phyloP scores from a whole-genome alignment of 2,888 invertebrate species.

The Geotrupes spiniger region DNA sequence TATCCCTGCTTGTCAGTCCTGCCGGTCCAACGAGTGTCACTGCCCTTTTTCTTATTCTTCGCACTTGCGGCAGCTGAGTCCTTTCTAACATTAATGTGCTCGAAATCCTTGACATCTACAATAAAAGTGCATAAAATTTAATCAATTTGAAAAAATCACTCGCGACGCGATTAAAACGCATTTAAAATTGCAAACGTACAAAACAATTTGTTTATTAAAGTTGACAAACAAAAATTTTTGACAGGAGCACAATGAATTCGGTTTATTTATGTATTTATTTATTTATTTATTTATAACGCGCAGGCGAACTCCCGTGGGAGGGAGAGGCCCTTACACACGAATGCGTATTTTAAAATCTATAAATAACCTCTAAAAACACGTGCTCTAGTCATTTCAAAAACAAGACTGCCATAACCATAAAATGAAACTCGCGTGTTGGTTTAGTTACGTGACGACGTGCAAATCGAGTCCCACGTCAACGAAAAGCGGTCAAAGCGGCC shows the following conservation, averaged over 20 bases:
- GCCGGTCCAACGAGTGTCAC: conserved; percentile 48
- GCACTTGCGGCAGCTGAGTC: conserved; percentile 8
- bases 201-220: conserved; percentile 17
- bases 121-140: conserved; percentile 12
- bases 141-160: background rate
- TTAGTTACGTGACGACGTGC: background rate
- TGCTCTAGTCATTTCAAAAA: conserved; percentile 14
- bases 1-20: conserved; percentile 55
- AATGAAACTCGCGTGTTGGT: too few species aligned
- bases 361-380: conserved; percentile 35
- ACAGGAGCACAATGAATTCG: conserved; percentile 11
- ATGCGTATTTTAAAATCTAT: conserved; percentile 18
- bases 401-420: too few species aligned
- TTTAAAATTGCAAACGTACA: conserved; percentile 14
- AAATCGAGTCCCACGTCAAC: background rate
- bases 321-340: conserved; percentile 1
- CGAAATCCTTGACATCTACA: conserved; percentile 18
- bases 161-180: conserved; percentile 9
- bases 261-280: too few species aligned
- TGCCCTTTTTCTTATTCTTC: conserved; percentile 51
- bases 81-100: conserved; percentile 14
- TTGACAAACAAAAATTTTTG: conserved; percentile 21
- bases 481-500: too few species aligned
- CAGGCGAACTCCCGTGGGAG: conserved; percentile 1
- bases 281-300: conserved; percentile 9